These are phyloP conservation scores for Emmelina monodactyla DNA, from an alignment of 2,888 invertebrate species.

Conservation along the genomic window DNA sequence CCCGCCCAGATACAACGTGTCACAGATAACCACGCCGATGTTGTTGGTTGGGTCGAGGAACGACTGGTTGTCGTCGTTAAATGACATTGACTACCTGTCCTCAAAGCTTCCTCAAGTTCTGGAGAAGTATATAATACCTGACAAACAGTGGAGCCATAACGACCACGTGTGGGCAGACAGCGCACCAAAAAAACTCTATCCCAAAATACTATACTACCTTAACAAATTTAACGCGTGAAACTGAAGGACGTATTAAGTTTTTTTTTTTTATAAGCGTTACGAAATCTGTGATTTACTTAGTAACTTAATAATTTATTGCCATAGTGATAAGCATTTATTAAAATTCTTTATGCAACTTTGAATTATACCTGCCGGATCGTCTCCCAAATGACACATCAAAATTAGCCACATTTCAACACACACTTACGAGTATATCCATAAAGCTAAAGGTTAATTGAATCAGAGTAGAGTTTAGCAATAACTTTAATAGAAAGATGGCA, in stretches of 20 bases:
- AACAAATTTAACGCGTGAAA: slow-evolving; percentile 19
- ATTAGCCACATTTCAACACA: too few species aligned
- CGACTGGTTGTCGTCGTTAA: slow-evolving; percentile 69
- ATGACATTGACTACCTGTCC: slow-evolving; percentile 62
- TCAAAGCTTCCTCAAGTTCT: slow-evolving; percentile 63
- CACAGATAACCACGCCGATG: slow-evolving; percentile 35
- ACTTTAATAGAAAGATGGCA: not conserved
- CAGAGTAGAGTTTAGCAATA: not conserved
- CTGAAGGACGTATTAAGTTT: too few species aligned
- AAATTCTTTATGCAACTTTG: too few species aligned
- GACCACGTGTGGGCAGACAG: slow-evolving; percentile 40
- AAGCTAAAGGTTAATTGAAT: slow-evolving; percentile 1
- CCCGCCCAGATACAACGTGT: slow-evolving; percentile 44
- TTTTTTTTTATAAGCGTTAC: too few species aligned
- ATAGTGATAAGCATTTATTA: too few species aligned
- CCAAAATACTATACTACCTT: slow-evolving; percentile 35
- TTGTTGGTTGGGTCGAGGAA: slow-evolving; percentile 45
- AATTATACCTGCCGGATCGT: too few species aligned
- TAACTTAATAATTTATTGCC: too few species aligned
- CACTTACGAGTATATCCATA: too few species aligned
- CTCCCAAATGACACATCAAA: too few species aligned
- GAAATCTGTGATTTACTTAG: too few species aligned
- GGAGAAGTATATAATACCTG: slow-evolving; percentile 65
- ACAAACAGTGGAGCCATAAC: slow-evolving; percentile 51
- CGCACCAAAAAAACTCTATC: slow-evolving; percentile 29